phyloP scores from a whole-genome alignment of 2,113 vertebrate genomes.

The Cyrtonyx montezumae region DNA sequence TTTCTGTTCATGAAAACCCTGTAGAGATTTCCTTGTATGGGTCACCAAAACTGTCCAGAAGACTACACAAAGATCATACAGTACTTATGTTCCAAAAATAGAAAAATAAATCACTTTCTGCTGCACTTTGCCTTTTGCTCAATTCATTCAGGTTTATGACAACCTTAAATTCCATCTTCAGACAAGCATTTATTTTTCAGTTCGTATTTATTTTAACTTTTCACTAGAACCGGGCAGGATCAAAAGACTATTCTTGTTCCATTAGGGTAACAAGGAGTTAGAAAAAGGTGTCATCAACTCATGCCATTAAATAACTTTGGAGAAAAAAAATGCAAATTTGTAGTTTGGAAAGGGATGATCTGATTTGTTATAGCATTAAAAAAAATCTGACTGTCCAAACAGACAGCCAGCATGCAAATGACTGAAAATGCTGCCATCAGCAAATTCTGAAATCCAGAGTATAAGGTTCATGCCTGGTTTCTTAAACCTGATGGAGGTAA shows the following conservation, averaged over 20 bases:
- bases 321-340: rapidly evolving
- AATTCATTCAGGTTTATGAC: neutral
- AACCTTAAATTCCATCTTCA: neutral
- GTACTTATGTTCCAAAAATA: neutral
- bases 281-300: neutral
- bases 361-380: neutral
- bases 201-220: neutral
- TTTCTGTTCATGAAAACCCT: neutral
- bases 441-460: neutral
- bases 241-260: neutral
- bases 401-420: neutral
- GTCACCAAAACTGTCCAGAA: neutral
- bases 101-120: neutral
- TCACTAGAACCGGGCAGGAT: neutral
- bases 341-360: neutral
- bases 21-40: neutral
- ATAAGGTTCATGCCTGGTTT: neutral
- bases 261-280: neutral
- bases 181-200: neutral
- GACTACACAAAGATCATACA: neutral
- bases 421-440: neutral
- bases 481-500: neutral
- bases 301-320: neutral
- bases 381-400: neutral
- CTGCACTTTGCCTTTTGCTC: neutral